Evolutionary conservation across 37 sponge, comb jelly and placozoan species (phyloP), one percentile per base, ranked within the genome.

Genomic region (Lycopodina hypogea): DNA sequence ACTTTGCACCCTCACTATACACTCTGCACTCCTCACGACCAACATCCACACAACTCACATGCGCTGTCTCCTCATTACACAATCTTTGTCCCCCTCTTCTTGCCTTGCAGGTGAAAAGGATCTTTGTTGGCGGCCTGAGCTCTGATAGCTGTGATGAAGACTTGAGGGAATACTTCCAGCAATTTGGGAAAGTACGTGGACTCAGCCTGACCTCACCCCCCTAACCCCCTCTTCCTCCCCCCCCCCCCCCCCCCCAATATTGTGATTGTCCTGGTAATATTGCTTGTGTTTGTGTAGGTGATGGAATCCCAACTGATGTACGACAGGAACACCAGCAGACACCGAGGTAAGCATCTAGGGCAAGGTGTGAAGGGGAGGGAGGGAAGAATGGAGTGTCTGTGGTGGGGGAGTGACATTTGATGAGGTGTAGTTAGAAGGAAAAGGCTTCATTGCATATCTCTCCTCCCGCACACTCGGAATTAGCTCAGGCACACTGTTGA

Each of bases 71-170:
- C n/a, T n/a, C n/a, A n/a, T 45, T 9, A 9, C 48, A 45, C 9
- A 45, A 45, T 45, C 48, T 9, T 45, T 9, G 8, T 45, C 48
- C 4, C 48, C 9, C 48, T 45, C 48, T 45, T 45, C 48, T 9
- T 45, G 8, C 9, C n/a, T 17, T 59, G 45, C 57, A 86, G 80
- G 70, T 80, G 33, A 78, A 80, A 42, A 60, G 87, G 30, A 86
- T 84, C 30, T 84, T 76, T 78, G 86, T 81, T 4, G 97, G 97
- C 3, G 97, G 97, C 3, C 62, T 96, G 23, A 84, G 91, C 33
- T 81, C 95, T 22, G 90, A 90, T n/a, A 93, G 91, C 48, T 80
- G 74, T 23, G 90, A 88, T 64, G 86, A 82, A n/a, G 97, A 96
- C 72, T 42, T 96, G 35, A 69, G 56, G 58, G 81, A 90, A 17